These are phyloP conservation scores for Leptinotarsa texana DNA, from an alignment of 1,140 invertebrate species.

Conservation along the genomic window DNA sequence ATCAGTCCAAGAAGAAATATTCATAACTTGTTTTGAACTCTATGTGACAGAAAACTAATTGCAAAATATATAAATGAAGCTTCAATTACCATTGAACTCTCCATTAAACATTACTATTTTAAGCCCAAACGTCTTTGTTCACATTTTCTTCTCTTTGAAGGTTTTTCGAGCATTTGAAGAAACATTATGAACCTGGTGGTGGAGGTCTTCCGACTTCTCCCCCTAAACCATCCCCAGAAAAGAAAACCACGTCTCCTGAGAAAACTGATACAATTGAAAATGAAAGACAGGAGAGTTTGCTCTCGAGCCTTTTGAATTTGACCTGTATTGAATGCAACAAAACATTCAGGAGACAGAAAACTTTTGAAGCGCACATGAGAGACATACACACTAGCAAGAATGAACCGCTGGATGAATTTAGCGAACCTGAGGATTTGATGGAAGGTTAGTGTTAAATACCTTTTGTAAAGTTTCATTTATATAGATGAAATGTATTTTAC, in stretches of 20 bases:
- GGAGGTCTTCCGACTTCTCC: conserved; percentile 16
- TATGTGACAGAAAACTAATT: no score
- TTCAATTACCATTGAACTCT: no score
- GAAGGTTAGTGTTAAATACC: conserved; percentile 59
- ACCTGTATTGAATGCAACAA: conserved; percentile 67
- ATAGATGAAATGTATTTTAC: background rate
- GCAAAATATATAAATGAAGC: no score
- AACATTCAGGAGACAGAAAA: conserved; percentile 66
- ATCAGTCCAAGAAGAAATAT: no score
- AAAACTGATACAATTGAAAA: conserved; percentile 20
- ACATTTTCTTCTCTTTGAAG: conserved; percentile 41
- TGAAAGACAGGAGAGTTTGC: conserved; percentile 46
- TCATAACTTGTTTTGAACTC: no score
- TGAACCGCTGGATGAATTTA: conserved; percentile 65
- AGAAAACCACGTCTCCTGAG: background rate
- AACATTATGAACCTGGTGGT: conserved; percentile 72
- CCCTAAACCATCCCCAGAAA: background rate
- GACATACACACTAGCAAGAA: conserved; percentile 60
- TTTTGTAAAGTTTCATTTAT: background rate
- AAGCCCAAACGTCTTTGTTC: no score
- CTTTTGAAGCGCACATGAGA: conserved; percentile 66
- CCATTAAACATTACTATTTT: no score
- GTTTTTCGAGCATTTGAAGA: conserved; percentile 80
- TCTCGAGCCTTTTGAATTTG: conserved; percentile 51
- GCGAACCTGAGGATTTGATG: conserved; percentile 81